Base-by-base conservation (phyloP, 2,113 vertebrate genomes). In the Sarotherodon lohbergeri region DNA sequence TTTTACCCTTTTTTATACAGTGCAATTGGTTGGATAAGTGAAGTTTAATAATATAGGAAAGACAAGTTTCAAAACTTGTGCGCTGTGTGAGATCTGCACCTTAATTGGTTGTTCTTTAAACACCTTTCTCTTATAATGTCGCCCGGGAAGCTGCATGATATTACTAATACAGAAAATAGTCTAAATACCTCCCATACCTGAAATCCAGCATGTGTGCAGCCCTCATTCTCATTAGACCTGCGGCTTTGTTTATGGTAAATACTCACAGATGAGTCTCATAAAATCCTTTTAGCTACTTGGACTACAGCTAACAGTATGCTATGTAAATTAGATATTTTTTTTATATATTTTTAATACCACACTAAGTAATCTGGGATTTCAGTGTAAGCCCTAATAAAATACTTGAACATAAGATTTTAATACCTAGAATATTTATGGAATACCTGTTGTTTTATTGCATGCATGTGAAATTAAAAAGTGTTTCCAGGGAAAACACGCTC, bases 241-340 rank as follows among this genome's bases (percentile, higher is more conserved):
- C 83, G 83, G 85, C 85, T 89, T 86, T 80, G 82, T 90, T 87
- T 84, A 88, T 78, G 85, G 85, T 92, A 92, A 94, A 90, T 63
- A 90, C 85, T 92, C 61, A 93, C 91, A 93, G 86, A 91, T 90
- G 87, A 89, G 52, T 56, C 86, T 68, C 22, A 83, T 86, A 50
- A 90, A 92, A 82, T 61, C n/a, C 10, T 68, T 86, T 86, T 34
- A 85, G 78, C 61, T 79, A 82, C 63, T 86, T 86, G 80, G 36
- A 85, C 80, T 54, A 24, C 24, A 80, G 56, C 78, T 59, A 81
- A 86, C 50, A 82, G 29, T n/a, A 14, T 57, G 41, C 19, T 27
- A 63, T 7, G 46, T 19, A 34, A 78, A 52, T 52, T 34, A 9
- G 16, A 76, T 19, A 2, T 41, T 19, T 17, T 59, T 57, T 29